Conservation (phyloP, 2,888 invertebrate genomes). For the Tupiocoris notatus region DNA sequence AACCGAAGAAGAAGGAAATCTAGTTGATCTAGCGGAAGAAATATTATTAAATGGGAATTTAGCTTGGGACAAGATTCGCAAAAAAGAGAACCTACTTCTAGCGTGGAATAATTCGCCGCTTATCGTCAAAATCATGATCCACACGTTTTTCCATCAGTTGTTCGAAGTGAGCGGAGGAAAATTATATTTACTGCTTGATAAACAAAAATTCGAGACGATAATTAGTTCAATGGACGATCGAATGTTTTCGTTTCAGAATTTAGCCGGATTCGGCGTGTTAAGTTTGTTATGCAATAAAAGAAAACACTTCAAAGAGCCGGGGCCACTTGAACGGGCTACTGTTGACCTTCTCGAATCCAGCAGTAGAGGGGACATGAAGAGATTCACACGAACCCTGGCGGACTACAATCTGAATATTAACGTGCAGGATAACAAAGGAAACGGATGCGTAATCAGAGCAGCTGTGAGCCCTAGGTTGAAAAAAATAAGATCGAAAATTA, state of each 20-base stretch:
- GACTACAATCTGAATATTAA: slow-evolving; percentile 32
- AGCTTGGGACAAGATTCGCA: slow-evolving; percentile 11
- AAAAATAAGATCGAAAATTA: no score
- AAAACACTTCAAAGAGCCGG: slow-evolving; percentile 15
- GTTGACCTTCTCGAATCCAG: slow-evolving; percentile 30
- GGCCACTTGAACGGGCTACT: slow-evolving; percentile 31
- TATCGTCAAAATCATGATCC: slow-evolving; percentile 38
- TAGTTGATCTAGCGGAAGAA: no score
- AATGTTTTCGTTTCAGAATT: slow-evolving; percentile 7
- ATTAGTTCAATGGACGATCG: background rate
- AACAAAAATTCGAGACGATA: background rate
- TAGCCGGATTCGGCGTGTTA: slow-evolving; percentile 10
- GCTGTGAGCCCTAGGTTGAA: slow-evolving; percentile 30
- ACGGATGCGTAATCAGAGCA: slow-evolving; percentile 37
- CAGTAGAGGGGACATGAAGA: slow-evolving; percentile 17
- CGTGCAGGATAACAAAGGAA: slow-evolving; percentile 42
- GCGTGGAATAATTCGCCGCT: slow-evolving; percentile 40
- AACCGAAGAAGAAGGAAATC: no score
- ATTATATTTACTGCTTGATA: no score
- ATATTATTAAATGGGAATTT: no score
- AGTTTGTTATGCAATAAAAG: slow-evolving; percentile 36
- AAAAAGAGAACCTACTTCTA: slow-evolving; percentile 20
- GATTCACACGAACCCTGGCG: slow-evolving; percentile 20
- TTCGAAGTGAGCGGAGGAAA: slow-evolving; percentile 37
- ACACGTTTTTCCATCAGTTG: slow-evolving; percentile 27